Conservation (phyloP, 2,888 invertebrate genomes). For the Leptinotarsa haldemani region DNA sequence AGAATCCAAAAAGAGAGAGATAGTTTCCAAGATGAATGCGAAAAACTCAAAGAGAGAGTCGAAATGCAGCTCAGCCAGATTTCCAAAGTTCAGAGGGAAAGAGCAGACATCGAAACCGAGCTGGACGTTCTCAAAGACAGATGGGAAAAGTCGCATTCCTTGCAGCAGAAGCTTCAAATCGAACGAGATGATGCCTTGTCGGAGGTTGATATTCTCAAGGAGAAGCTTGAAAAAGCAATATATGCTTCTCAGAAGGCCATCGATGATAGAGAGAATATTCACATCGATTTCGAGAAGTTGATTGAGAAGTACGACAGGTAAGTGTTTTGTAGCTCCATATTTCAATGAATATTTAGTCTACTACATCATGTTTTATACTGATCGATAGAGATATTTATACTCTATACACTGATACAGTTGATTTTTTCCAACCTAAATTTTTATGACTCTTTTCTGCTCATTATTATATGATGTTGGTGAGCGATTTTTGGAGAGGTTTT, state of each 20-base stretch:
- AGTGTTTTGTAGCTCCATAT: not conserved
- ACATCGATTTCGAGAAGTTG: slow-evolving; percentile 92
- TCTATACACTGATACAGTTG: too few relatives aligned
- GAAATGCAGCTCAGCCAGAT: slow-evolving; percentile 86
- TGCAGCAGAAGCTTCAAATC: slow-evolving; percentile 87
- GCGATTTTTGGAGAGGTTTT: too few relatives aligned
- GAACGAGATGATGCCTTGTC: slow-evolving; percentile 88
- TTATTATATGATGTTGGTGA: too few relatives aligned
- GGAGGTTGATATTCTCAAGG: slow-evolving; percentile 88
- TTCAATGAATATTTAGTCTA: too few relatives aligned
- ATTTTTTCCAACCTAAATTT: too few relatives aligned
- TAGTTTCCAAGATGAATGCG: slow-evolving; percentile 82
- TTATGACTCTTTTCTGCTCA: too few relatives aligned
- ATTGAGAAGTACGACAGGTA: slow-evolving; percentile 92
- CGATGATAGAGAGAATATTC: slow-evolving; percentile 88
- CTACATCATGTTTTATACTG: too few relatives aligned
- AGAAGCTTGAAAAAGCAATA: slow-evolving; percentile 89
- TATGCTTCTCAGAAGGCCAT: slow-evolving; percentile 84
- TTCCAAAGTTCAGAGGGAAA: slow-evolving; percentile 84
- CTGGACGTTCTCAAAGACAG: slow-evolving; percentile 84
- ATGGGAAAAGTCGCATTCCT: slow-evolving; percentile 87
- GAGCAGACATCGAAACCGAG: slow-evolving; percentile 87
- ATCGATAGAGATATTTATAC: too few relatives aligned
- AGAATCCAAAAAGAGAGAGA: slow-evolving; percentile 92
- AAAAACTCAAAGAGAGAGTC: slow-evolving; percentile 83